Base-by-base conservation (phyloP, 2,797 vertebrate species). In the Erethizon dorsatum region DNA sequence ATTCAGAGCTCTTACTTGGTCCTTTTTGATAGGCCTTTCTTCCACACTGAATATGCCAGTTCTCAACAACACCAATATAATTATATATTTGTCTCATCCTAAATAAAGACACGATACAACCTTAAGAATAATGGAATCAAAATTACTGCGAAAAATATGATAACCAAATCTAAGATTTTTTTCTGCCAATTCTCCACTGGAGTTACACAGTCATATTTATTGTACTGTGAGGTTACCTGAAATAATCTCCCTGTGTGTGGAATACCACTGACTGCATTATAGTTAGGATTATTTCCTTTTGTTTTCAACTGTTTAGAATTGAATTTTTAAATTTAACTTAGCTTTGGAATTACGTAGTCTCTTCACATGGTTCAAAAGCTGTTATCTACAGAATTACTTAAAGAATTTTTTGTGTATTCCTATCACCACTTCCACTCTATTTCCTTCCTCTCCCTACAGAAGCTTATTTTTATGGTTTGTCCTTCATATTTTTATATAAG, bases 231-330 rank as follows among this genome's bases (percentile, higher is more conserved):
- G 73, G 31, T 94, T 88, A 90, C 56, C 37, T 84, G 45, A 59
- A 83, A 65, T 54, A 54, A 18, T 65, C 57, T 90, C 67, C 50
- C n/a, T 67, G 26, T 83, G 4, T 37, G 22, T 83, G 71, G 37
- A 65, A 92, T 26, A 52, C 6, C 28, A 47, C 33, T 41, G n/a
- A 52, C 37, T 83, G 28, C 47, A 83, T 71, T 88, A 61, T 54
- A 67, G 47, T 90, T 88, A 61, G 15, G 28, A 90, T 79, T 37
- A 88, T 83, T 90, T 75, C 61, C 45, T 47, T 95, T 95, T 93
- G 63, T n/a, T 86, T 97, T 85, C n/a, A 82, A 4, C 41, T 85
- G 89, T 80, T 56, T 65, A 84, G 59, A 75, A 54, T 61, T 84
- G 18, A 5, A 52, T 84, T 84, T 79, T 37, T 22, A 88, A 73